Percentiles rank a stretch among this genome's conserved stretches.
Evolutionary conservation across 2,113 vertebrate species (phyloP).

Genomic region (Corydoras maculifer): DNA sequence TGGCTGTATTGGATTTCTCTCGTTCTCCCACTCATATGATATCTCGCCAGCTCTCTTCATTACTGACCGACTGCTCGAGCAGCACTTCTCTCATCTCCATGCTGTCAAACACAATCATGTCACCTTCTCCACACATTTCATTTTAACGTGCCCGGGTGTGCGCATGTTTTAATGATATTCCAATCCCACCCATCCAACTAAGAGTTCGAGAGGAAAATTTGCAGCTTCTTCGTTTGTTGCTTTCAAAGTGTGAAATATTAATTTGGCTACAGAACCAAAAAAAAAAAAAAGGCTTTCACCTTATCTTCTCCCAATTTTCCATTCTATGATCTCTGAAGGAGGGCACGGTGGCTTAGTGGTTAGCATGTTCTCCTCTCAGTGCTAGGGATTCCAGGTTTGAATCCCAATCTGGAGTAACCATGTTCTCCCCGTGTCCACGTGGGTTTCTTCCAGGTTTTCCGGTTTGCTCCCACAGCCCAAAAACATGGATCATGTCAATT

Average conservation of each 20-base stretch:
- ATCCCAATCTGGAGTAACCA: no score
- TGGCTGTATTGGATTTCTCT: neutral
- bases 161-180: slow-evolving; percentile 7
- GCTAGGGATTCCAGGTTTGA: no score
- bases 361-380: no score
- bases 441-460: no score
- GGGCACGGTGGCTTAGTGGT: no score
- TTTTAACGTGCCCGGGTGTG: slow-evolving; percentile 1
- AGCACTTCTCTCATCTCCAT: slow-evolving; percentile 39
- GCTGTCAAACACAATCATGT: slow-evolving; percentile 48
- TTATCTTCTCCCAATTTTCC: slow-evolving; percentile 31
- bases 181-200: slow-evolving; percentile 1
- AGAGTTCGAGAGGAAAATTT: slow-evolving; percentile 32
- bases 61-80: slow-evolving; percentile 32
- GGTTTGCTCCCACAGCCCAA: no score
- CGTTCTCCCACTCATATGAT: neutral
- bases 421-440: no score
- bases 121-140: slow-evolving; percentile 1
- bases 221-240: slow-evolving; percentile 32
- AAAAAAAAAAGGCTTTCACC: slow-evolving; percentile 17
- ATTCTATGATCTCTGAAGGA: neutral
- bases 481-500: no score
- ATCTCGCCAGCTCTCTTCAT: slow-evolving; percentile 38
- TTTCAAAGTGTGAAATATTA: slow-evolving; percentile 39
- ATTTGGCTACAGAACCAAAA: slow-evolving; percentile 24